Evolutionary conservation across 2,888 invertebrate species (phyloP), one percentile per base, ranked within the genome.

Genomic region (Fissipunctia ypsillon): DNA sequence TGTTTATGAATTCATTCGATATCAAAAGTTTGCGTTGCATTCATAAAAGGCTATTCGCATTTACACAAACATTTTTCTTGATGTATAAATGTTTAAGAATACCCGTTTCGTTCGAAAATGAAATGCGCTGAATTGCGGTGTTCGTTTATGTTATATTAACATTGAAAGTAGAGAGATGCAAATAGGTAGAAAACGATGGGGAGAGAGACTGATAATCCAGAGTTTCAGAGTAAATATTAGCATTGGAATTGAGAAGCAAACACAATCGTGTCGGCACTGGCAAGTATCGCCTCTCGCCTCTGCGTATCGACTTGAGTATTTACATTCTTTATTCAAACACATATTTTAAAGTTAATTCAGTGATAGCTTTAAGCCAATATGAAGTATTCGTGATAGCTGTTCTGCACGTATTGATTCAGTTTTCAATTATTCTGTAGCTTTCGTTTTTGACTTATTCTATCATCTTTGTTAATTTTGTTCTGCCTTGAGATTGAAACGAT

Each of bases 181-280:
- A 88, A 89, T 87, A 84, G 73, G 70, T 86, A 75, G 76, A 84
- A 82, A 81, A 77, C 45, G 69, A 69, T 76, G 74, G 66, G 66
- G 81, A 83, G 75, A 85, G 77, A 86, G 83, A 77, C 78, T 84
- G 87, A 85, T 90, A 87, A 89, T 89, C 84, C 85, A 80, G 84
- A 88, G 87, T 83, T 88, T 87, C 89, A 81, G 83, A 79, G 85
- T 87, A 89, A 90, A 91, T 91, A 91, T 92, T 92, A 90, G 88
- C 87, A 87, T 88, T 88, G 84, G 88, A 90, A 91, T 91, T 90
- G 91, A 90, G 88, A 87, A 87, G 90, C 89, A 91, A 93, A 92
- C 80, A 90, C 85, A 85, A 88, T 88, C 84, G 86, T 75, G 84
- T 84, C 72, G 85, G 87, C 61, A 69, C 83, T 78, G 82, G 85